Conservation (phyloP, 2,113 vertebrate genomes). For the Phaetusa simplex region DNA sequence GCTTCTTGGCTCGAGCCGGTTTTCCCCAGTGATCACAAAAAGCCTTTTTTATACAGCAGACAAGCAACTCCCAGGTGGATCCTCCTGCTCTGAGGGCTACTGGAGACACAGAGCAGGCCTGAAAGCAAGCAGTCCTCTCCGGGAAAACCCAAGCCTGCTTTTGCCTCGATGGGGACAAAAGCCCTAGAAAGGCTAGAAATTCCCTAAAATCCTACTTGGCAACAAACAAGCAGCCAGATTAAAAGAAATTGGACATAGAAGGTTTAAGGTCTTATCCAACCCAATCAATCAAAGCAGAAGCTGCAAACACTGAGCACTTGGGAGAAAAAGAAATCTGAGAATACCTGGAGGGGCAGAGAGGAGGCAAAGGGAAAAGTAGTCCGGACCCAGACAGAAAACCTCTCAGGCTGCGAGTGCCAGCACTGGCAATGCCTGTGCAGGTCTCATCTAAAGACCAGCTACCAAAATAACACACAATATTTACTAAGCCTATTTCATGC, state of each 20-base stretch:
- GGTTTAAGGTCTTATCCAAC: background rate
- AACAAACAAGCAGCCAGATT: background rate
- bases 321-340: background rate
- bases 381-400: background rate
- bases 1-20: conserved; percentile 3
- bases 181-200: background rate
- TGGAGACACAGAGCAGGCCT: background rate
- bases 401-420: background rate
- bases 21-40: conserved; percentile 25
- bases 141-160: background rate
- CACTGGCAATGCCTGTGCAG: background rate
- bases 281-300: background rate
- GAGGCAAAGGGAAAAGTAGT: background rate
- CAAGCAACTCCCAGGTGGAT: conserved; percentile 10
- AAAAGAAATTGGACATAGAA: background rate
- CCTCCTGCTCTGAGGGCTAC: background rate
- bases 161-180: background rate
- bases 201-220: conserved; percentile 3
- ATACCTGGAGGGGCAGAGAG: background rate
- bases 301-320: background rate
- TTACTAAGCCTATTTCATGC: conserved; percentile 16
- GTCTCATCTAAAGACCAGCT: background rate
- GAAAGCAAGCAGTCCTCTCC: background rate
- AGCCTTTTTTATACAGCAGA: background rate
- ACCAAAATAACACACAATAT: conserved; percentile 25